phyloP scores from a whole-genome alignment of 2,888 invertebrate species.

The Disparrhopalites patrizii region DNA sequence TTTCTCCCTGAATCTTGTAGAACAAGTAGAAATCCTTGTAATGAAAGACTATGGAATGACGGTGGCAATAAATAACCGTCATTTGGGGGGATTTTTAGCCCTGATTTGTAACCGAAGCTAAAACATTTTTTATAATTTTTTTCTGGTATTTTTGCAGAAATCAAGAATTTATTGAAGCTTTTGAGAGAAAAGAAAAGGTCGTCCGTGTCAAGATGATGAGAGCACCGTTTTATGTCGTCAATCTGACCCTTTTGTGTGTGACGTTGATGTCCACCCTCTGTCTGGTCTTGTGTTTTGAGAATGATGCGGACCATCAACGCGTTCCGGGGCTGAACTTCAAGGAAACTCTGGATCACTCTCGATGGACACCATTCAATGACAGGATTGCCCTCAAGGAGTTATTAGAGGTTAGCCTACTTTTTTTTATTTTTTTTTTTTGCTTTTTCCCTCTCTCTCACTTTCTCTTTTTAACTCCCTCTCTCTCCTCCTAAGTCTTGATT shows the following conservation, averaged over 20 bases:
- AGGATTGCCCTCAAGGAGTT: conserved; percentile 39
- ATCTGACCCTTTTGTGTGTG: conserved; percentile 12
- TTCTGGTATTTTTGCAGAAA: too few species aligned
- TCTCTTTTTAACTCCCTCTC: not conserved
- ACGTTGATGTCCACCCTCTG: conserved; percentile 23
- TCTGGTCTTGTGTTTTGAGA: conserved; percentile 28
- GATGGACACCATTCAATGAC: conserved; percentile 31
- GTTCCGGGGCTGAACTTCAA: conserved; percentile 9
- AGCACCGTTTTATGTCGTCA: conserved; percentile 7
- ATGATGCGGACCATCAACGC: conserved; percentile 17
- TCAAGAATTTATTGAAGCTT: not conserved
- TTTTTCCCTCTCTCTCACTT: not conserved
- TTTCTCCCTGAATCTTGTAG: too few species aligned
- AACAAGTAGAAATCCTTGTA: too few species aligned
- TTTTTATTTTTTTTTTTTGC: not conserved
- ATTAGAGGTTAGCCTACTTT: conserved; percentile 36
- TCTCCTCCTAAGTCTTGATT: too few species aligned
- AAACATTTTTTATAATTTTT: too few species aligned
- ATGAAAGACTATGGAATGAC: too few species aligned
- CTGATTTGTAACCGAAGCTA: too few species aligned
- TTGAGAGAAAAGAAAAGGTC: not conserved
- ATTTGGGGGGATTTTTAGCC: too few species aligned
- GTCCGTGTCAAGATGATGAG: conserved; percentile 12
- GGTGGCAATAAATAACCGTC: too few species aligned
- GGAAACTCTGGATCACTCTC: conserved; percentile 13